phyloP scores from a whole-genome alignment of 1,140 invertebrate genomes.

The roundworm (Caenorhabditis elegans) region DNA sequence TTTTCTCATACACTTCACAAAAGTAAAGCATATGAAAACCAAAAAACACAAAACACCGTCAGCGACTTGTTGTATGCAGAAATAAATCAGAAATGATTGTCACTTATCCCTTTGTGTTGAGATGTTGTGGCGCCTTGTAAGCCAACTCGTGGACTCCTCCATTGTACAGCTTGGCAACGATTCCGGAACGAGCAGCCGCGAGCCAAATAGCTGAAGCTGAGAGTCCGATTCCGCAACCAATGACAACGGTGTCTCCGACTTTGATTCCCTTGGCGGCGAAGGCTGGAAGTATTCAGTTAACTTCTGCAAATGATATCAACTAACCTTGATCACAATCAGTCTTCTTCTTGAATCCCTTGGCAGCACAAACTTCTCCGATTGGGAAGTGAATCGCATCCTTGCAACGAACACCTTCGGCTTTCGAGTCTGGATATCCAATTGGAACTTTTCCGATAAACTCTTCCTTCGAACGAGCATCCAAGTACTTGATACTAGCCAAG shows the following conservation, averaged over 20 bases:
- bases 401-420: not conserved
- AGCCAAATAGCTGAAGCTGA: not conserved
- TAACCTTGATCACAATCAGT: too few species aligned
- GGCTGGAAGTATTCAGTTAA: not conserved
- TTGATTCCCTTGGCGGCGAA: constrained; percentile 18
- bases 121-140: not conserved
- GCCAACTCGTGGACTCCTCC: constrained; percentile 11
- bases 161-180: not conserved
- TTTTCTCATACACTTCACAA: too few species aligned
- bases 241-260: not conserved
- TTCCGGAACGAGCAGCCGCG: not conserved
- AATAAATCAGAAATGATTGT: not conserved
- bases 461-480: not conserved
- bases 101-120: not conserved
- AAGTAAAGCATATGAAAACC: too few species aligned
- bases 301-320: not conserved
- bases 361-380: not conserved
- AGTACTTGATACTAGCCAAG: not conserved
- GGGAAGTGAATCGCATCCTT: not conserved
- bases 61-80: not conserved
- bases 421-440: not conserved
- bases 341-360: constrained; percentile 21
- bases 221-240: not conserved
- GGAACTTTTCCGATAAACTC: constrained; percentile 4
- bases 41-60: not conserved